phyloP scores from a whole-genome alignment of 2,888 invertebrate species.

The Himalopsyche japonica region DNA sequence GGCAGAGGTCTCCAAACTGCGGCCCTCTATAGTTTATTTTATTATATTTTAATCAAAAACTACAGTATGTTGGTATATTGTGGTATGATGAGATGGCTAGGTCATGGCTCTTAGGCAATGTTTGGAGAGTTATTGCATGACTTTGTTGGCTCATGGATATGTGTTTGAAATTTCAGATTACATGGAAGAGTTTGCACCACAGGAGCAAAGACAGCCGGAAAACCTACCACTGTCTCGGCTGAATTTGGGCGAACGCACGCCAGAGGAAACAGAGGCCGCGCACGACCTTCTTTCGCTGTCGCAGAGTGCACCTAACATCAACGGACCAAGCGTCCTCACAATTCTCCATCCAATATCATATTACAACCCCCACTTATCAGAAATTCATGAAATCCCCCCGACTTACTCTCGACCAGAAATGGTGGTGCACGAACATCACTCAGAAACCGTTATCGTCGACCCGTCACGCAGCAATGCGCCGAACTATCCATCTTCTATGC shows the following conservation, averaged over 20 bases:
- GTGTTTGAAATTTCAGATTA: background rate
- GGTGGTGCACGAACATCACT: background rate
- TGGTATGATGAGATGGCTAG: too few relatives aligned
- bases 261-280: constrained; percentile 88
- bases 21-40: too few relatives aligned
- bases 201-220: background rate
- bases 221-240: background rate
- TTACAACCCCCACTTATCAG: constrained; percentile 43
- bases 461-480: background rate
- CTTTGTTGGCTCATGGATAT: background rate
- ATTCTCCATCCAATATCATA: constrained; percentile 61
- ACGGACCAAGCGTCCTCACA: constrained; percentile 69
- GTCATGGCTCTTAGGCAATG: too few relatives aligned
- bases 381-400: constrained; percentile 45
- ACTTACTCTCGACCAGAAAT: constrained; percentile 32
- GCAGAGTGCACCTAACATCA: constrained; percentile 76
- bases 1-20: too few relatives aligned
- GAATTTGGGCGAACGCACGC: constrained; percentile 57
- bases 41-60: too few relatives aligned
- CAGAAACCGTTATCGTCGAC: constrained; percentile 1
- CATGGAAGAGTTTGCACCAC: background rate
- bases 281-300: constrained; percentile 79
- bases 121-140: too few relatives aligned
- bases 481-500: constrained; percentile 33
- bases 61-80: too few relatives aligned